Evolutionary conservation across 2,888 invertebrate species (phyloP).

Genomic region (Mamestra brassicae): DNA sequence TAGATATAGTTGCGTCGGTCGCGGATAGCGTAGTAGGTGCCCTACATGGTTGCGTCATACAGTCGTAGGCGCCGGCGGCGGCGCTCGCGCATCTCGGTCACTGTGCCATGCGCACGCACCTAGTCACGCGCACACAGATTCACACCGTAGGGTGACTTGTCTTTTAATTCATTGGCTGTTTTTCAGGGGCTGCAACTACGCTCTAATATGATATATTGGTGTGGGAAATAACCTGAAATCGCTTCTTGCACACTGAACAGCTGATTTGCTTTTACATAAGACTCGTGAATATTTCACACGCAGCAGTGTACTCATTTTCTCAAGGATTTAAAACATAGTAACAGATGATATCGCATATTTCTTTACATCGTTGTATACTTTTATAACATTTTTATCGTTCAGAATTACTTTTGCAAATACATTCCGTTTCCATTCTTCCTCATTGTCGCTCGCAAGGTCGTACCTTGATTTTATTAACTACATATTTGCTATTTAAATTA

Average conservation of each 20-base stretch:
- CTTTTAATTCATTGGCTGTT: neutral
- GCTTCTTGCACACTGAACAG: neutral
- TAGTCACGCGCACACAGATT: slow-evolving; percentile 74
- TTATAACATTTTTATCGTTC: slow-evolving; percentile 53
- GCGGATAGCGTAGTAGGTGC: slow-evolving; percentile 67
- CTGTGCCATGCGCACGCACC: slow-evolving; percentile 78
- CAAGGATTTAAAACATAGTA: slow-evolving; percentile 50
- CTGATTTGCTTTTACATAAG: neutral
- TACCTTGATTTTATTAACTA: slow-evolving; percentile 41
- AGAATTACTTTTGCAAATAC: slow-evolving; percentile 52
- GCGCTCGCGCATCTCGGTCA: slow-evolving; percentile 80
- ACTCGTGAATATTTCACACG: too few species aligned
- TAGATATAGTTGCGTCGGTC: slow-evolving; percentile 56
- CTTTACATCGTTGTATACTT: slow-evolving; percentile 33
- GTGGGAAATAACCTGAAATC: neutral
- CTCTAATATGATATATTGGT: neutral
- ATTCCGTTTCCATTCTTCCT: slow-evolving; percentile 49
- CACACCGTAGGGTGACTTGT: slow-evolving; percentile 24
- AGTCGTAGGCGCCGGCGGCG: slow-evolving; percentile 70
- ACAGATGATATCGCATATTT: slow-evolving; percentile 37
- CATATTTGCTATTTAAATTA: slow-evolving; percentile 57
- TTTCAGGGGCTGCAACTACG: neutral
- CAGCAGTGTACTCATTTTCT: slow-evolving; percentile 44
- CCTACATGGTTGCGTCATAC: slow-evolving; percentile 70
- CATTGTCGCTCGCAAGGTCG: slow-evolving; percentile 61